Evolutionary conservation across 1,140 invertebrate species (phyloP), one percentile per base, ranked within the genome.

Genomic region (Papilio aristodemus): DNA sequence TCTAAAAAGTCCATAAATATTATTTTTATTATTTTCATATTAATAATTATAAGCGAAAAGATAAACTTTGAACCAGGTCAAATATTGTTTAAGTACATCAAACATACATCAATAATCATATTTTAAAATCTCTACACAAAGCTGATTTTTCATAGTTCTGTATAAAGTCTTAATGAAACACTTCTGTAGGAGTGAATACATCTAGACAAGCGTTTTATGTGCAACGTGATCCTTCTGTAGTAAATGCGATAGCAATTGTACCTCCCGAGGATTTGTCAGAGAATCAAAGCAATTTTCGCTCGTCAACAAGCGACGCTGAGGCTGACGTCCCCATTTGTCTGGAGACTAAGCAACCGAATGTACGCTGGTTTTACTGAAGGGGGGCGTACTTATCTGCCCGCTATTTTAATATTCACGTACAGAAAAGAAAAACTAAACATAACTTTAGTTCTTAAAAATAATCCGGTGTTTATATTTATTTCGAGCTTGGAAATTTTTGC

Each of bases 301-400:
- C 78, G 78, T 83, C 77, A 83, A 74, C 72, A 57, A 68, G 67
- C 67, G 38, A 68, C 71, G 41, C 78, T 85, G 80, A 72, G 74
- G 71, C 73, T 80, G 80, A 85, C 81, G 76, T 76, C 69, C 72
- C 76, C 77, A 83, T 85, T 83, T 83, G 81, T 81, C 79, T 85
- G 70, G 71, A 60, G 74, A 67, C 75, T 78, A 72, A 73, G 72
- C 76, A 76, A 73, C 67, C 73, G 71, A 76, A 74, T 76, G 67
- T 74, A 71, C 62, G 73, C 59, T 67, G 68, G 71, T 73, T 73
- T 66, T 74, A 69, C 71, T 66, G 72, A 78, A 77, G 71, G 74
- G 74, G 73, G 70, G 66, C 70, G 41, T 25, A 38, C 41, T 9
- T 66, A 66, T 43, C 43, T 66, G 19, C n/a, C 14, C 46, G 64